Evolutionary conservation across 1,140 invertebrate genomes (phyloP).

Genomic region (Nephila pilipes): DNA sequence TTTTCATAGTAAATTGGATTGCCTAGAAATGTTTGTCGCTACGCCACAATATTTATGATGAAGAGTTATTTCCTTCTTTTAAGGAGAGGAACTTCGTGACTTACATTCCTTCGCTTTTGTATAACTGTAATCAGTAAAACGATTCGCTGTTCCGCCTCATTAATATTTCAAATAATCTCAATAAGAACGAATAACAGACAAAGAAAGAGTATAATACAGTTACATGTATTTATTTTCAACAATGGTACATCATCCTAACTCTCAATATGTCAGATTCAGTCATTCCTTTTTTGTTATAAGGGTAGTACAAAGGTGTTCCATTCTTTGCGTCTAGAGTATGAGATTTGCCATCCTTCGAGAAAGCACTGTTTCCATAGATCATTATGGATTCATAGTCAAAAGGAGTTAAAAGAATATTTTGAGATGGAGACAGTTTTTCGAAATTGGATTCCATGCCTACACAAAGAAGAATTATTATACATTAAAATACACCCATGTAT

Average conservation of each 20-base stretch:
- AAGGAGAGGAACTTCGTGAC: no score
- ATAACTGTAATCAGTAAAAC: no score
- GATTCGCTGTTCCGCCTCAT: no score
- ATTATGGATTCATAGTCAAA: conserved; percentile 69
- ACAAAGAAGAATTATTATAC: neutral
- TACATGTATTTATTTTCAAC: conserved; percentile 53
- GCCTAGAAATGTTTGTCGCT: no score
- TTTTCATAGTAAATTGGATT: no score
- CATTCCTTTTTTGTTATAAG: conserved; percentile 42
- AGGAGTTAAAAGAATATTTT: conserved; percentile 29
- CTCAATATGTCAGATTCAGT: conserved; percentile 82
- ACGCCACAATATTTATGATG: no score
- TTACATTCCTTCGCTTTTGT: no score
- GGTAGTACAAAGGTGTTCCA: conserved; percentile 41
- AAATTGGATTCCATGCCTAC: conserved; percentile 36
- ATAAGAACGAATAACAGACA: no score
- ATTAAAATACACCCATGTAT: neutral
- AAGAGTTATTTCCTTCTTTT: no score
- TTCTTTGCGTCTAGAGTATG: conserved; percentile 80
- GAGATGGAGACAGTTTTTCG: neutral
- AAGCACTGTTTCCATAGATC: conserved; percentile 70
- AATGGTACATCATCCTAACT: conserved; percentile 82
- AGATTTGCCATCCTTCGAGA: conserved; percentile 78
- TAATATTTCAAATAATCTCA: no score
- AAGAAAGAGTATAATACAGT: no score